Conservation (phyloP, 2,797 vertebrate genomes). For the Argya squamiceps region DNA sequence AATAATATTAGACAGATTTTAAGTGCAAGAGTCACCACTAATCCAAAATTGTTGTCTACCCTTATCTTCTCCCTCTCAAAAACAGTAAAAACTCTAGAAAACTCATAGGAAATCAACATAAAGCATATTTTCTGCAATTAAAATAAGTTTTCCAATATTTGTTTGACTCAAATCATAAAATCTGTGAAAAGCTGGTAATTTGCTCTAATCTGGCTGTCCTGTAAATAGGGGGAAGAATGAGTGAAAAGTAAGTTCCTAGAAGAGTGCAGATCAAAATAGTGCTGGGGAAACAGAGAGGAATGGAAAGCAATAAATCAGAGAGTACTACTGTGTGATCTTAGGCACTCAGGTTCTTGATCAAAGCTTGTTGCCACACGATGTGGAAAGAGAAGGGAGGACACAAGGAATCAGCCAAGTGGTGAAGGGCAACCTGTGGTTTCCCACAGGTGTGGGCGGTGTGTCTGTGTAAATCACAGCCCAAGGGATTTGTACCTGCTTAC, state of each 20-base stretch:
- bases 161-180: background rate
- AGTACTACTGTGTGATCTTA: background rate
- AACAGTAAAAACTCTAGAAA: background rate
- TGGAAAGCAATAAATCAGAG: conserved; percentile 24
- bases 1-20: background rate
- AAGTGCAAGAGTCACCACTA: background rate
- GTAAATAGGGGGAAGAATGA: background rate
- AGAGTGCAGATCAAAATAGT: background rate
- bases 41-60: background rate
- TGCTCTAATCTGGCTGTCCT: background rate
- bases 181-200: background rate
- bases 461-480: background rate
- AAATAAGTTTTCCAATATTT: background rate
- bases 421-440: background rate
- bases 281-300: background rate
- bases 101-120: background rate
- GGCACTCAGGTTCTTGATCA: background rate
- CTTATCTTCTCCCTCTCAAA: fast-evolving
- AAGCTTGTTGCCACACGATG: background rate
- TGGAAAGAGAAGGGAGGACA: background rate
- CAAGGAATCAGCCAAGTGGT: background rate
- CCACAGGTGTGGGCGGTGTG: background rate
- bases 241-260: background rate
- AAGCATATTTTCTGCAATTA: background rate
- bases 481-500: background rate